A percentile compares a stretch with the other conserved stretches of the same genome.
Evolutionary conservation across 2,113 vertebrate genomes (phyloP).

Genomic region (Coptodon rendalli): DNA sequence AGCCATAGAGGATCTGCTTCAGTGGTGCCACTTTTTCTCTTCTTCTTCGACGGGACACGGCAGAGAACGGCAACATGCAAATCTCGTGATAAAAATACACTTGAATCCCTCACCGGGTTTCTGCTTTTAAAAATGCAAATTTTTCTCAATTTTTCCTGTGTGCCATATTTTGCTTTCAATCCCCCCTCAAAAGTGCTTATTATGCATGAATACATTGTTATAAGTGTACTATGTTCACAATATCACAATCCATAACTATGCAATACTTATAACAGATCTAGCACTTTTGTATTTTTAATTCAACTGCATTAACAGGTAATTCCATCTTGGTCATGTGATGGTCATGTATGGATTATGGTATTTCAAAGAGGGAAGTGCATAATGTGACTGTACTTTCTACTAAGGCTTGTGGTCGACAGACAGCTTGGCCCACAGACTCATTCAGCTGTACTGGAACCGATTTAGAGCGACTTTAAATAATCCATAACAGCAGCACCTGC

Average conservation of each 20-base stretch:
- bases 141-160: not conserved
- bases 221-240: not conserved
- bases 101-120: not conserved
- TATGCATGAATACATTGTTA: not conserved
- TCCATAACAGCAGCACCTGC: conserved; percentile 65
- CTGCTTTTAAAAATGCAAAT: conserved; percentile 49
- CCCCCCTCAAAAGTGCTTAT: not conserved
- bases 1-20: conserved; percentile 36
- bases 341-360: conserved; percentile 31
- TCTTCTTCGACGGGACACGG: not conserved
- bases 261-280: not conserved
- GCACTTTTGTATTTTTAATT: not conserved
- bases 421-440: conserved; percentile 13
- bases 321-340: conserved; percentile 38
- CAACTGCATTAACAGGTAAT: conserved; percentile 3
- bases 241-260: not conserved
- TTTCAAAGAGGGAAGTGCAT: conserved; percentile 58
- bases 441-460: conserved; percentile 57
- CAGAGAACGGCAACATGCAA: conserved; percentile 37
- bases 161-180: not conserved
- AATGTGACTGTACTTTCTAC: conserved; percentile 57
- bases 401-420: conserved; percentile 30
- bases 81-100: conserved; percentile 35
- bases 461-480: conserved; percentile 71
- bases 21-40: not conserved